Evolutionary conservation across 2,888 invertebrate genomes (phyloP).

Genomic region (Antheraea yamamai): DNA sequence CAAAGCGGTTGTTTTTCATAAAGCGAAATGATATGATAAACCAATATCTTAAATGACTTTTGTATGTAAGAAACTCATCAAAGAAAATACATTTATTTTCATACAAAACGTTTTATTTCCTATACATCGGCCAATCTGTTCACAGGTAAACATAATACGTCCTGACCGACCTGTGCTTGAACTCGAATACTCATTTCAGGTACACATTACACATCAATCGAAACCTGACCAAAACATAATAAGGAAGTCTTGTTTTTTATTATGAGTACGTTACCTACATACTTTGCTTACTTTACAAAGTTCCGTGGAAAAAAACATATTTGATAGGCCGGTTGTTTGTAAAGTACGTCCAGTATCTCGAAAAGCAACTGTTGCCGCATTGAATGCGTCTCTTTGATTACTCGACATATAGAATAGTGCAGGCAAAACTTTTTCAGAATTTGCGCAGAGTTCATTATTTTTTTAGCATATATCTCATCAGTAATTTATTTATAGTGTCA

Average conservation of each 20-base stretch:
- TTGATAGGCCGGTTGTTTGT: not conserved
- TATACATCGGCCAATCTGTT: not conserved
- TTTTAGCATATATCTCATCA: too few species aligned
- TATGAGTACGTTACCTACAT: not conserved
- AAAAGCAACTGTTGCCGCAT: not conserved
- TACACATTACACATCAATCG: constrained; percentile 22
- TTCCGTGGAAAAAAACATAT: not conserved
- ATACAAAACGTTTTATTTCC: not conserved
- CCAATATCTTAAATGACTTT: not conserved
- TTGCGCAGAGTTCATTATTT: too few species aligned
- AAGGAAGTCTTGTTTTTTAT: constrained; percentile 24
- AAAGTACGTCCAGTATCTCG: not conserved
- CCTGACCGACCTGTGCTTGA: not conserved
- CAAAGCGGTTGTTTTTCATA: not conserved
- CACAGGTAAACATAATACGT: not conserved
- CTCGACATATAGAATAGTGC: not conserved
- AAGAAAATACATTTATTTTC: not conserved
- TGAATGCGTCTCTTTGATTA: not conserved
- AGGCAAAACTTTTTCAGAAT: too few species aligned
- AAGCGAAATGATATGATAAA: not conserved
- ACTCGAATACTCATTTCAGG: not conserved
- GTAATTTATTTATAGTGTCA: too few species aligned
- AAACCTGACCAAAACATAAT: constrained; percentile 7
- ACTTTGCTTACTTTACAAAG: not conserved
- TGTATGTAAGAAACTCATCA: not conserved